Percentiles rank a stretch among this genome's conserved stretches.
These are phyloP conservation scores for Caranx melampygus DNA, from an alignment of 2,113 vertebrate genomes.

Conservation along the genomic window DNA sequence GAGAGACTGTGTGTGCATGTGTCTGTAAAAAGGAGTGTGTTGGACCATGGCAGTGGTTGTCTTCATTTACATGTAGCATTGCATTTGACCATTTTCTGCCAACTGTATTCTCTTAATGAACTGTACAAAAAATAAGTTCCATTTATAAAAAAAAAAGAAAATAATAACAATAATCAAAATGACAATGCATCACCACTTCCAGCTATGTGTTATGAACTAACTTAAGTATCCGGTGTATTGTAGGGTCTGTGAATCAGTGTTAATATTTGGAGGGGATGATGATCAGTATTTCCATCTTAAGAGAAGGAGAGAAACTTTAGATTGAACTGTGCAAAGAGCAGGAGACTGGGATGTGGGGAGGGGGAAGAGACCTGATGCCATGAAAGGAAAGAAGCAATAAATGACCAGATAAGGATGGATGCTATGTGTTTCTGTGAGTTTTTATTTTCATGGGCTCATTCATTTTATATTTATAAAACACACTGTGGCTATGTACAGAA, in stretches of 20 bases:
- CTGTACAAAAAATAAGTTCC: slow-evolving; percentile 70
- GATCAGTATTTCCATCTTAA: slow-evolving; percentile 62
- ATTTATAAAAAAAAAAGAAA: slow-evolving; percentile 59
- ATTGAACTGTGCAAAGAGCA: slow-evolving; percentile 51
- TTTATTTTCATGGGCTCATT: slow-evolving; percentile 59
- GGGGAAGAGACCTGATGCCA: slow-evolving; percentile 48
- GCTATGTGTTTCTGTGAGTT: slow-evolving; percentile 29
- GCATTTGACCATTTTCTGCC: slow-evolving; percentile 47
- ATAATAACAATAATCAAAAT: slow-evolving; percentile 30
- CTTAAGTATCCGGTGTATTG: slow-evolving; percentile 76
- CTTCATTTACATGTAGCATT: slow-evolving; percentile 49
- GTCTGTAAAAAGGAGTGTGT: slow-evolving; percentile 23
- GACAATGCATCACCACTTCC: slow-evolving; percentile 63
- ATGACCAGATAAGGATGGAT: slow-evolving; percentile 66
- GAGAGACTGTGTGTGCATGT: slow-evolving; percentile 3
- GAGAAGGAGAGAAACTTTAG: slow-evolving; percentile 42
- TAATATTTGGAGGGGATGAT: slow-evolving; percentile 51
- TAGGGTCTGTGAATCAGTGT: slow-evolving; percentile 78
- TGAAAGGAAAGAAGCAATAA: slow-evolving; percentile 78
- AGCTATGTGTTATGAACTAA: slow-evolving; percentile 73
- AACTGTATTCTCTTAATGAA: slow-evolving; percentile 51
- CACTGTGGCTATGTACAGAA: not conserved
- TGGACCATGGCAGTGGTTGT: slow-evolving; percentile 38
- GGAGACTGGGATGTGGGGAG: slow-evolving; percentile 44
- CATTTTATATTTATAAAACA: not conserved